Base-by-base conservation (phyloP, 2,888 invertebrate genomes). In the Agrotis segetum region DNA sequence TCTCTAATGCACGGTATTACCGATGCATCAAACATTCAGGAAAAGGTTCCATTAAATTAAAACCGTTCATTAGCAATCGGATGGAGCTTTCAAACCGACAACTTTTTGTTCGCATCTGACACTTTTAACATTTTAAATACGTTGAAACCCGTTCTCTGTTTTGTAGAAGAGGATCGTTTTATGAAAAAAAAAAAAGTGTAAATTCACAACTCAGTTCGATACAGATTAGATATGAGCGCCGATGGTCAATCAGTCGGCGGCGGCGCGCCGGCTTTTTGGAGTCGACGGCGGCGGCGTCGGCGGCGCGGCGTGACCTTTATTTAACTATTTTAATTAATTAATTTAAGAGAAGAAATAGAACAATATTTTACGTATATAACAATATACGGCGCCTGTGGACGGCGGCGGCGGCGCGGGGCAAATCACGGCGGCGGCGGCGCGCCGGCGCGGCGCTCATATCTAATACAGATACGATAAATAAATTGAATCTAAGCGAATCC, bases 11-110 rank as follows among this genome's bases (percentile, higher is more conserved):
- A 29, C n/a, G 50, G 44, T 52, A 55, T n/a, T 7, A 13, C n/a
- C 17, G n/a, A 58, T 49, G 16, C 52, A 65, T 65, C 16, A 53
- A 47, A 60, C 2, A 68, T 61, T 49, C 21, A 34, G 44, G 49
- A 61, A 60, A 64, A 56, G 44, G 24, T 34, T 52, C 68, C 40
- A 72, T 81, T 71, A 52, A 70, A 65, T 72, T 58, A 58, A 79
- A 62, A 53, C 58, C 49, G 56, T 76, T 47, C 81, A 67, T 76
- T 68, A 70, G 56, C 60, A 58, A 72, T 81, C 64, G 46, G 53
- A 60, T 29, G 47, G 62, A 60, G 56, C 59, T 68, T 55, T 79
- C 50, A 77, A 68, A 71, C 53, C 24, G 21, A 58, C 62, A 56
- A 63, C 53, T 66, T 75, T 77, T 72, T 72, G 52, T 63, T 63